Percentiles rank a stretch among this genome's conserved stretches.
These are phyloP conservation scores for Ormyrus rosae DNA, from an alignment of 2,888 invertebrate genomes.

Conservation along the genomic window DNA sequence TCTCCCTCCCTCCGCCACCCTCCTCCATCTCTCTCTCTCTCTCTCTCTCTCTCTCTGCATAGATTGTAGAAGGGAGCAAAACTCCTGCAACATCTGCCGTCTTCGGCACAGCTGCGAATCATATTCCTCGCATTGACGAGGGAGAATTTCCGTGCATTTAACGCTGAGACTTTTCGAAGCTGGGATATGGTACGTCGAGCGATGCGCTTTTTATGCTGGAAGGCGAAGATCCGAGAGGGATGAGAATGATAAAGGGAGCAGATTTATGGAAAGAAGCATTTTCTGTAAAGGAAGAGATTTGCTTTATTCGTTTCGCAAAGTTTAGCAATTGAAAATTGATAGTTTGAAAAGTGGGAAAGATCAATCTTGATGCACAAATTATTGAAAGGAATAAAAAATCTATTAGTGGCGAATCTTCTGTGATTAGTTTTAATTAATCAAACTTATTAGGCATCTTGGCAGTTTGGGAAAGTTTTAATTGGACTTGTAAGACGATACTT, in stretches of 20 bases:
- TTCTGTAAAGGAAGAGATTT: too few relatives aligned
- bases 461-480: constrained; percentile 43
- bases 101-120: constrained; percentile 35
- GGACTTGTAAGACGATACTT: constrained; percentile 33
- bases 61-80: neutral
- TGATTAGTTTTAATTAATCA: constrained; percentile 17
- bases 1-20: neutral
- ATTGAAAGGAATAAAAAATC: too few relatives aligned
- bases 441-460: constrained; percentile 8
- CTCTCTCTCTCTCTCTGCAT: neutral
- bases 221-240: too few relatives aligned
- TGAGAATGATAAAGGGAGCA: too few relatives aligned
- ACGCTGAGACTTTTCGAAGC: neutral
- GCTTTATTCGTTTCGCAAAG: too few relatives aligned
- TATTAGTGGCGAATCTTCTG: constrained; percentile 2
- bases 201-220: neutral
- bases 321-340: too few relatives aligned
- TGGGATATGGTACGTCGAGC: neutral
- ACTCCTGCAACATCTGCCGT: constrained; percentile 25
- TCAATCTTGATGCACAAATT: too few relatives aligned
- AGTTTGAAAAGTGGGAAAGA: too few relatives aligned
- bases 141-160: neutral
- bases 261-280: too few relatives aligned
- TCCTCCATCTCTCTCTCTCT: neutral
- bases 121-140: constrained; percentile 9